A percentile compares a stretch with the other conserved stretches of the same genome.
phyloP scores from a whole-genome alignment of 2,888 invertebrate genomes.

The Drosophila acutilabella region DNA sequence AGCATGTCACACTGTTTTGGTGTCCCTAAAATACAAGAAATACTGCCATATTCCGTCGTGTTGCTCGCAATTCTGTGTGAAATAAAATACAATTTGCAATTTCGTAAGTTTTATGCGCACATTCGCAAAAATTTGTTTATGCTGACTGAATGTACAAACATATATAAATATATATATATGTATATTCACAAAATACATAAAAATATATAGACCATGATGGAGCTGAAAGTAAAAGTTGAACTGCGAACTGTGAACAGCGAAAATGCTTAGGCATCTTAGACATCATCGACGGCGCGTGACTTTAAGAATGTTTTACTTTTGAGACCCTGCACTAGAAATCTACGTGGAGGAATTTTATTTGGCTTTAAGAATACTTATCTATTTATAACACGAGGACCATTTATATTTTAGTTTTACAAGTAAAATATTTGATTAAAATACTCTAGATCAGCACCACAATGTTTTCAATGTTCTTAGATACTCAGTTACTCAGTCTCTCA shows the following conservation, averaged over 20 bases:
- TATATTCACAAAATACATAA: not conserved
- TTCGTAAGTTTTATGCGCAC: conserved; percentile 76
- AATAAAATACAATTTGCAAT: conserved; percentile 74
- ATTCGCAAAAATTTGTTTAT: conserved; percentile 74
- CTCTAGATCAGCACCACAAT: too few species aligned
- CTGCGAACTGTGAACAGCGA: conserved; percentile 8
- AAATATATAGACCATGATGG: conserved; percentile 7
- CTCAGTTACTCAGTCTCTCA: too few species aligned
- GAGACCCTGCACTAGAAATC: not conserved
- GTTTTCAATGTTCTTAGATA: too few species aligned
- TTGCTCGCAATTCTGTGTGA: conserved; percentile 21
- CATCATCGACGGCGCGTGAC: conserved; percentile 52
- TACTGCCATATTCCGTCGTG: not conserved
- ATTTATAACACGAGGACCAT: too few species aligned
- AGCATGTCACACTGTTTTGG: conserved; percentile 36
- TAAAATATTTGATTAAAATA: too few species aligned
- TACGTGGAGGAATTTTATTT: not conserved
- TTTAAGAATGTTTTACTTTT: conserved; percentile 21
- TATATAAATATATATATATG: not conserved
- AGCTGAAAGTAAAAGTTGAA: conserved; percentile 11
- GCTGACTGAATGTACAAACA: conserved; percentile 28
- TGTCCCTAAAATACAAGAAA: conserved; percentile 8
- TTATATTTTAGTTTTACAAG: too few species aligned
- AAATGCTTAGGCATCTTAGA: conserved; percentile 36
- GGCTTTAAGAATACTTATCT: too few species aligned